Percentiles rank a stretch among this genome's conserved stretches.
Evolutionary conservation across 2,888 invertebrate genomes (phyloP).

Genomic region (Vesta saturnalis): DNA sequence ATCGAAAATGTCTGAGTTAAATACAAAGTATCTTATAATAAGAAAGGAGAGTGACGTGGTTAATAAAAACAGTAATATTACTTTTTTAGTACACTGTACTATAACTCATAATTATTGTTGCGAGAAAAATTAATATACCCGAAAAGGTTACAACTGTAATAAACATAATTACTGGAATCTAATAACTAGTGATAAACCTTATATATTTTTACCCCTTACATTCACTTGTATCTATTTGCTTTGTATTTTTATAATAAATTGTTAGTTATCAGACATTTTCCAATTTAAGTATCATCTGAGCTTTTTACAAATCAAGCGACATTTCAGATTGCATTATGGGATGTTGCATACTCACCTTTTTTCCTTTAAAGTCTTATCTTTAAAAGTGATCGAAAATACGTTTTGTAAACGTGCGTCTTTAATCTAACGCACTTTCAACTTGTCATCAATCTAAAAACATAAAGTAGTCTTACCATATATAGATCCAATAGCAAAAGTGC

Average conservation of each 20-base stretch:
- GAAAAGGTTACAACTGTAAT: constrained; percentile 26
- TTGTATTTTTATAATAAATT: too few species aligned
- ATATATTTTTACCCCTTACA: neutral
- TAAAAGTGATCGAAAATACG: neutral
- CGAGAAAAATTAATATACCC: too few species aligned
- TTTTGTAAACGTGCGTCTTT: constrained; percentile 6
- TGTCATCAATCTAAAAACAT: constrained; percentile 12
- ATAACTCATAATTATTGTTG: too few species aligned
- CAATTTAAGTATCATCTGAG: neutral
- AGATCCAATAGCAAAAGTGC: constrained; percentile 21
- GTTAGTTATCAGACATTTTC: neutral
- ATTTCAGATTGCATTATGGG: neutral
- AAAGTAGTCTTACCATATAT: constrained; percentile 9
- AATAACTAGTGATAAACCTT: constrained; percentile 18
- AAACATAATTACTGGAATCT: constrained; percentile 23
- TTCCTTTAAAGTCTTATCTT: neutral
- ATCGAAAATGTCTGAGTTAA: constrained; percentile 15
- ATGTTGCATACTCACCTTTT: neutral
- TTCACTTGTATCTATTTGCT: too few species aligned
- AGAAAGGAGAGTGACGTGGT: neutral
- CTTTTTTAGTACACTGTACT: too few species aligned
- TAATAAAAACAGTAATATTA: neutral
- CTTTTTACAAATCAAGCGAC: neutral
- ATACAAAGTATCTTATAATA: constrained; percentile 6
- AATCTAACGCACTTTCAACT: constrained; percentile 9